These are phyloP conservation scores for Fukomys damarensis DNA, from an alignment of 2,113 vertebrate species.

Conservation along the genomic window DNA sequence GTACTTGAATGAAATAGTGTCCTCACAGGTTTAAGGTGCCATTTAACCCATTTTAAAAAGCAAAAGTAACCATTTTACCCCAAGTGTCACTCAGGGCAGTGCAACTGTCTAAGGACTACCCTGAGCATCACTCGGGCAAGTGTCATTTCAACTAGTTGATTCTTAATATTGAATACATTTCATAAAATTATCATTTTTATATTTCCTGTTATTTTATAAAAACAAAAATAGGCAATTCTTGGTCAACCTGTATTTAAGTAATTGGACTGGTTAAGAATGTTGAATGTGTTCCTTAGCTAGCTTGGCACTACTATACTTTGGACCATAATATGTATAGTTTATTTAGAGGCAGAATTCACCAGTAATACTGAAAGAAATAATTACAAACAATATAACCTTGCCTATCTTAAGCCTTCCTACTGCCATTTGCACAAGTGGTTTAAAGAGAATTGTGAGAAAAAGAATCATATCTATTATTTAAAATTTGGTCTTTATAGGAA, in stretches of 20 bases:
- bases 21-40: not conserved
- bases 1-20: not conserved
- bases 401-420: not conserved
- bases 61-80: not conserved
- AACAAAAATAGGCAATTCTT: not conserved
- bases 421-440: not conserved
- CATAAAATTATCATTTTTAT: not conserved
- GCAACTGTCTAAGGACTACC: not conserved
- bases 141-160: not conserved
- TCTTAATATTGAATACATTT: not conserved
- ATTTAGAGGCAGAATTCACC: not conserved
- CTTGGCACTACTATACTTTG: not conserved
- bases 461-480: not conserved
- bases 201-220: not conserved
- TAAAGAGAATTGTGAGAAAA: not conserved
- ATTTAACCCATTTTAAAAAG: slow-evolving; percentile 8
- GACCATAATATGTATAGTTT: not conserved
- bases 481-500: slow-evolving; percentile 40
- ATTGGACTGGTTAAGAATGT: not conserved
- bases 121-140: not conserved
- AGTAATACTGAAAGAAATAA: slow-evolving; percentile 6
- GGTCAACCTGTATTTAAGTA: not conserved
- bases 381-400: not conserved
- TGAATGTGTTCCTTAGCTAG: not conserved
- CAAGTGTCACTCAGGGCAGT: not conserved